Conservation (phyloP, 2,888 invertebrate genomes). For the Cosmorhoe ocellata region DNA sequence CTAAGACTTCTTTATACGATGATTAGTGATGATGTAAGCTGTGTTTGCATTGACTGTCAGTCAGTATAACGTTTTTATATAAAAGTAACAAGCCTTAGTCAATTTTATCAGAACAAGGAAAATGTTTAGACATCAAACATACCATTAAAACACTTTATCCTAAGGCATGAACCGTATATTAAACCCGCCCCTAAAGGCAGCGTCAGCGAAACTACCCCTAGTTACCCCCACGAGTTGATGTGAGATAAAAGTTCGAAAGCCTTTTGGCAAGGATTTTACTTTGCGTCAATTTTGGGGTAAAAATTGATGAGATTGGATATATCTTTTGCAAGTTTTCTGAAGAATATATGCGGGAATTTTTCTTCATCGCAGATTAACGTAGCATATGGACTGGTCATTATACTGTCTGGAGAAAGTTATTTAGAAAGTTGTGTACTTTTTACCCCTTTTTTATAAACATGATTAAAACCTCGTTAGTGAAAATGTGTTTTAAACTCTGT, state of each 20-base stretch:
- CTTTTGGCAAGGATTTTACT: conserved; percentile 18
- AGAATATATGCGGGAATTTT: background rate
- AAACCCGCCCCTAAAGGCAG: conserved; percentile 7
- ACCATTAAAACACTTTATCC: conserved; percentile 33
- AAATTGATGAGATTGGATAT: conserved; percentile 11
- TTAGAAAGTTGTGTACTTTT: background rate
- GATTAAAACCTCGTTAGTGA: no score
- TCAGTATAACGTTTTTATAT: no score
- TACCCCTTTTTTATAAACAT: no score
- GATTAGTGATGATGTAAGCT: no score
- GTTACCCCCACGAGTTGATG: conserved; percentile 19
- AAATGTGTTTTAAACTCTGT: no score
- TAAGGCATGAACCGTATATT: conserved; percentile 27
- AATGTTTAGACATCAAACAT: conserved; percentile 25
- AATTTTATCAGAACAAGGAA: conserved; percentile 30
- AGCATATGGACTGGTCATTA: background rate
- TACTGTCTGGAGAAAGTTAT: background rate
- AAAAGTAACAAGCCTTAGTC: background rate
- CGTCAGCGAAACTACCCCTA: conserved; percentile 12
- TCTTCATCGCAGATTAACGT: background rate
- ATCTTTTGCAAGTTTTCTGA: background rate
- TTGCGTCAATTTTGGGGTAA: conserved; percentile 15
- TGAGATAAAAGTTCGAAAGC: conserved; percentile 30
- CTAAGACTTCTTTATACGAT: no score
- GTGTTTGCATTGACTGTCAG: no score